These are phyloP conservation scores for Notechis scutatus DNA, from an alignment of 2,113 vertebrate genomes.

Conservation along the genomic window DNA sequence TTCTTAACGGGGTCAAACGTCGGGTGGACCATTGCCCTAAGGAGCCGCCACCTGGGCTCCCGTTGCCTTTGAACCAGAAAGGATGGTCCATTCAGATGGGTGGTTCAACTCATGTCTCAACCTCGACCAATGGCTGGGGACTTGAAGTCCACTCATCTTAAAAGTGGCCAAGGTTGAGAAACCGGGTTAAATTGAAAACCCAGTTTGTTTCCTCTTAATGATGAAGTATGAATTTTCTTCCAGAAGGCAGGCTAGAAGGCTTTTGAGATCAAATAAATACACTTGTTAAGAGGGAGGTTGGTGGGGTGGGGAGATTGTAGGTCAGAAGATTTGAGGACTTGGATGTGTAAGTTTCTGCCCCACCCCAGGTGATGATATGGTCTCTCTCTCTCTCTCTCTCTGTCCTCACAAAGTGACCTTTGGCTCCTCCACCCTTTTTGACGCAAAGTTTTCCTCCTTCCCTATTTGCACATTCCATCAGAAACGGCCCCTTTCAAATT, in stretches of 20 bases:
- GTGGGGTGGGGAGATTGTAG: background rate
- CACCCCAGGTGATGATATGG: background rate
- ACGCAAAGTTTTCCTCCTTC: background rate
- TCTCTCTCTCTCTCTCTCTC: no score
- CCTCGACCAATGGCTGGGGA: no score
- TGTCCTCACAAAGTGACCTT: background rate
- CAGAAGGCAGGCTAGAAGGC: background rate
- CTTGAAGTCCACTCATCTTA: no score
- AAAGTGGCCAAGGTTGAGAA: background rate
- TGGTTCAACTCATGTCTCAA: background rate
- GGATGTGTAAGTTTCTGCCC: background rate
- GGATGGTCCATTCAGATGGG: background rate
- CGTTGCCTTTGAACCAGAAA: background rate
- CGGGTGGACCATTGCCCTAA: background rate
- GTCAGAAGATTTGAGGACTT: background rate
- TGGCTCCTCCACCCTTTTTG: background rate
- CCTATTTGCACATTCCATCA: no score
- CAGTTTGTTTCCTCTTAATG: background rate
- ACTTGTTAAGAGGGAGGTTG: background rate
- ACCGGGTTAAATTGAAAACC: background rate
- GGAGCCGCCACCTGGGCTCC: background rate
- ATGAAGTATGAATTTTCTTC: background rate
- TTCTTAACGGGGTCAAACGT: background rate
- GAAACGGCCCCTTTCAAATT: background rate
- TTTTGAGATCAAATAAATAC: background rate